Conservation (phyloP, 2,888 invertebrate genomes). For the Malthinus flaveolus region DNA sequence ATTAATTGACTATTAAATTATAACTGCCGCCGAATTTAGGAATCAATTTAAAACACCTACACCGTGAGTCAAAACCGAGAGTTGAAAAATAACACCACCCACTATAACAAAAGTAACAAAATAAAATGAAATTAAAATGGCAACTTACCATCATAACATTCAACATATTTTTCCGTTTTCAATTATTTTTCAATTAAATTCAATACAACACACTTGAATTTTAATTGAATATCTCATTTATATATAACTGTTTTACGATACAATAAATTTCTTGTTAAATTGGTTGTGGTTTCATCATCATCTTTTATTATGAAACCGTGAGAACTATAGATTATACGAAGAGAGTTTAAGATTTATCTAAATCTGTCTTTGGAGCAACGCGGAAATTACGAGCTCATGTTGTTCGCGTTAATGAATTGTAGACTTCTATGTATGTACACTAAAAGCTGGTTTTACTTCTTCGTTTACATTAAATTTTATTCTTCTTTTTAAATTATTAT, state of each 20-base stretch:
- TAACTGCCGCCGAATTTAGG: too few species aligned
- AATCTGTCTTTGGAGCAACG: conserved; percentile 33
- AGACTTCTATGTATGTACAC: conserved; percentile 5
- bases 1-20: too few species aligned
- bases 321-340: conserved; percentile 32
- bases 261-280: conserved; percentile 2
- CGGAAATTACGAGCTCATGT: conserved; percentile 29
- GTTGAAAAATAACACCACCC: too few species aligned
- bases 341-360: conserved; percentile 36
- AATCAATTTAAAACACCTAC: too few species aligned
- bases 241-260: conserved; percentile 1
- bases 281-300: conserved; percentile 14
- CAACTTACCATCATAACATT: too few species aligned
- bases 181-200: too few species aligned
- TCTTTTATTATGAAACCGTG: conserved; percentile 23
- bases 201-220: too few species aligned
- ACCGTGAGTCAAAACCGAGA: too few species aligned
- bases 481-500: too few species aligned
- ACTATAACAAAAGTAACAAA: too few species aligned
- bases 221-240: not conserved
- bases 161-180: too few species aligned
- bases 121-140: too few species aligned
- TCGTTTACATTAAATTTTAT: not conserved
- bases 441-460: conserved; percentile 11
- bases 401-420: conserved; percentile 22